Evolutionary conservation across 2,113 vertebrate genomes (phyloP).

Genomic region (Bubo scandiacus): DNA sequence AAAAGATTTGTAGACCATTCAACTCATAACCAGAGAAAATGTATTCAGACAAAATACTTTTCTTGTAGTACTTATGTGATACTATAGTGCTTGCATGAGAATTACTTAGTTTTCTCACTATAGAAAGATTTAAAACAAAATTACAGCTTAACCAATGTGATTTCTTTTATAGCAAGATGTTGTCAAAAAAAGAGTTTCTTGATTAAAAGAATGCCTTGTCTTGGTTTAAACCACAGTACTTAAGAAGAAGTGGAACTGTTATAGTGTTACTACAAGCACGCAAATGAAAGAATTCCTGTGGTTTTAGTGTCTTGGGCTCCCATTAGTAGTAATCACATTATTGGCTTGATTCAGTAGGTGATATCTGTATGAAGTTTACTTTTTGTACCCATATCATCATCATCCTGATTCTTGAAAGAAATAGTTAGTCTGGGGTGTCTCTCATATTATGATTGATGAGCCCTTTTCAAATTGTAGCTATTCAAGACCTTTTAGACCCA

Average conservation of each 20-base stretch:
- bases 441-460: neutral
- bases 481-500: neutral
- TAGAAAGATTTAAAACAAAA: neutral
- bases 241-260: neutral
- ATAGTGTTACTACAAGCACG: neutral
- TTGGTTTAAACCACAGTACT: neutral
- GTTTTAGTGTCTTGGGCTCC: neutral
- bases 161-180: neutral
- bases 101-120: neutral
- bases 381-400: neutral
- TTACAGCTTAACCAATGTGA: neutral
- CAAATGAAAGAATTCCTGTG: neutral
- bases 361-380: neutral
- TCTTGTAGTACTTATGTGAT: neutral
- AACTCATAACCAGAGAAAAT: neutral
- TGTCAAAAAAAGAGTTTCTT: neutral
- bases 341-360: neutral
- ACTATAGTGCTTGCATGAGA: neutral
- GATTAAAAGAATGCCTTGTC: neutral
- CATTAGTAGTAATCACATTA: rapidly evolving
- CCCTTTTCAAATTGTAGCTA: neutral
- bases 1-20: neutral
- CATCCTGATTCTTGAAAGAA: neutral
- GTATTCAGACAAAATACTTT: neutral
- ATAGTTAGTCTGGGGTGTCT: neutral